phyloP scores from a whole-genome alignment of 2,888 invertebrate genomes.

The Oligia strigilis region DNA sequence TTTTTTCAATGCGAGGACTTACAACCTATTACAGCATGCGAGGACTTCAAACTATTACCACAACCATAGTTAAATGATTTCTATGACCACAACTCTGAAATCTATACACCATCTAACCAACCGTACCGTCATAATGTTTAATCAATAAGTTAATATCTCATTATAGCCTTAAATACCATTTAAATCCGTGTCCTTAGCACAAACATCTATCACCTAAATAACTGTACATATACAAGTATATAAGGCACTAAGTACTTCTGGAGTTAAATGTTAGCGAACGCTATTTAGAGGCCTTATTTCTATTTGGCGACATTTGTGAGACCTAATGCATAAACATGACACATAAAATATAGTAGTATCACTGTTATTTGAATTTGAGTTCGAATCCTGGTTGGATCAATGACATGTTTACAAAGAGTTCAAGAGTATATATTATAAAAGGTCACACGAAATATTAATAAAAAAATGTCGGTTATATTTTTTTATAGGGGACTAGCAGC shows the following conservation, averaged over 20 bases:
- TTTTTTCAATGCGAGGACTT: too few relatives aligned
- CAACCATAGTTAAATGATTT: too few relatives aligned
- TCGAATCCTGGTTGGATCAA: slow-evolving; percentile 5
- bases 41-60: too few relatives aligned
- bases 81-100: too few relatives aligned
- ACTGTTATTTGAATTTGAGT: slow-evolving; percentile 9
- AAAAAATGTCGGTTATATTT: too few relatives aligned
- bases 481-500: too few relatives aligned
- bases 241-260: neutral
- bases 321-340: slow-evolving; percentile 45
- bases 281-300: slow-evolving; percentile 45
- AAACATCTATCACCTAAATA: slow-evolving; percentile 40
- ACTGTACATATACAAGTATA: neutral
- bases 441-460: too few relatives aligned
- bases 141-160: neutral
- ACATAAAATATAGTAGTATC: slow-evolving; percentile 15
- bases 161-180: slow-evolving; percentile 13
- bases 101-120: neutral
- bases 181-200: slow-evolving; percentile 24
- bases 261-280: slow-evolving; percentile 52
- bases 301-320: slow-evolving; percentile 53
- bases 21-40: too few relatives aligned
- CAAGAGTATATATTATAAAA: neutral
- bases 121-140: neutral
- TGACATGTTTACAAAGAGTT: neutral